Conservation (phyloP, 2,113 vertebrate genomes). For the Uria aalge region DNA sequence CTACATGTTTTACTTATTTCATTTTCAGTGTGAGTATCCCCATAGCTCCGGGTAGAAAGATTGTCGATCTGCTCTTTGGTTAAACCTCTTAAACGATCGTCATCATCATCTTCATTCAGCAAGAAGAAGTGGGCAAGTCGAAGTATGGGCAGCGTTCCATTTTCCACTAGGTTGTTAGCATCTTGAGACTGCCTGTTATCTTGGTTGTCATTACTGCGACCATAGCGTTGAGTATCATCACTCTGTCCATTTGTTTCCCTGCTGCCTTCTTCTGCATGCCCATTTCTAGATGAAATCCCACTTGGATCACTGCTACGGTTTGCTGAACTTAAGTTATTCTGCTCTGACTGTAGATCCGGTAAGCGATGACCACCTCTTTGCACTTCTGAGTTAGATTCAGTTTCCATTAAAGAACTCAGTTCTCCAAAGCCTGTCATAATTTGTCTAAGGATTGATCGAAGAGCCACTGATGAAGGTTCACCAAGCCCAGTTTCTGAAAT, state of each 20-base stretch:
- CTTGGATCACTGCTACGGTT: conserved; percentile 30
- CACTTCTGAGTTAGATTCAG: conserved; percentile 83
- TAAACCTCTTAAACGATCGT: conserved; percentile 85
- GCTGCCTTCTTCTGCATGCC: conserved; percentile 37
- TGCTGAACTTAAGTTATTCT: neutral
- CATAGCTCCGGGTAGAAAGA: conserved; percentile 91
- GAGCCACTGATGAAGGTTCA: conserved; percentile 88
- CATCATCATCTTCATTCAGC: conserved; percentile 87
- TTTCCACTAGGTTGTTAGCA: conserved; percentile 87
- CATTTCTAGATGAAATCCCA: conserved; percentile 5
- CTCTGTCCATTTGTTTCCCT: conserved; percentile 4
- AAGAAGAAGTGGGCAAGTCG: conserved; percentile 92
- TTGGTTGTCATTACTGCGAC: neutral
- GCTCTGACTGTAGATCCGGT: neutral
- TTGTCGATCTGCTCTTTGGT: conserved; percentile 99
- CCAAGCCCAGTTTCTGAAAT: conserved; percentile 87
- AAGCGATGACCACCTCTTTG: conserved; percentile 47
- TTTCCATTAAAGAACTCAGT: conserved; percentile 91
- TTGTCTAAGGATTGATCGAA: conserved; percentile 90
- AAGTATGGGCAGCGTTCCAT: conserved; percentile 87
- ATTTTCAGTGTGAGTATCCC: conserved; percentile 80
- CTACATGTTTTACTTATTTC: conserved; percentile 88
- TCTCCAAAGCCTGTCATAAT: conserved; percentile 96
- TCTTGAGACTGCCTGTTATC: conserved; percentile 74
- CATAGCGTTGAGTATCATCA: neutral